These are phyloP conservation scores for Agrochola litura DNA, from an alignment of 2,888 invertebrate genomes.

Conservation along the genomic window DNA sequence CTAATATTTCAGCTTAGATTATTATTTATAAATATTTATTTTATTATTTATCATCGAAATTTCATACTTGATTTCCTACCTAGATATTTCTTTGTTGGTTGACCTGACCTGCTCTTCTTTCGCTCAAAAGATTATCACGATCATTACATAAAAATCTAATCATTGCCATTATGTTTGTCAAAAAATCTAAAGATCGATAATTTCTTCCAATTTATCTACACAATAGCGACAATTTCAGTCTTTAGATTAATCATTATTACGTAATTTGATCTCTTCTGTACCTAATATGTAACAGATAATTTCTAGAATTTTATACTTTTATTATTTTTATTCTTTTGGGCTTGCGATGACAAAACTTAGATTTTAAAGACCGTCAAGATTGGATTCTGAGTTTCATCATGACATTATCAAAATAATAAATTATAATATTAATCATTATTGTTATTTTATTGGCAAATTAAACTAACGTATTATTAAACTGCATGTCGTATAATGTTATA, in stretches of 20 bases:
- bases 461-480: not conserved
- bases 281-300: not conserved
- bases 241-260: conserved; percentile 14
- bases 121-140: not conserved
- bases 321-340: not conserved
- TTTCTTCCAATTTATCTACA: conserved; percentile 19
- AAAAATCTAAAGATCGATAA: conserved; percentile 3
- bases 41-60: not conserved
- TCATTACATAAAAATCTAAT: conserved; percentile 28
- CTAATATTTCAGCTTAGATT: not conserved
- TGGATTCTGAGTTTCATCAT: conserved; percentile 5
- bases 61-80: conserved; percentile 10
- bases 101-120: conserved; percentile 16
- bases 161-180: not conserved
- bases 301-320: not conserved
- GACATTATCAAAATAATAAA: conserved; percentile 4
- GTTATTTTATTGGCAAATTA: conserved; percentile 2
- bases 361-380: not conserved
- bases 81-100: conserved; percentile 15
- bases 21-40: not conserved
- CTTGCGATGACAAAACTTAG: not conserved
- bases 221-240: conserved; percentile 26
- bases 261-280: not conserved
- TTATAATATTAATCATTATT: not conserved
- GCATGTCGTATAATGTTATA: not conserved